phyloP scores from a whole-genome alignment of 1,140 invertebrate genomes.

The Orius insidiosus region DNA sequence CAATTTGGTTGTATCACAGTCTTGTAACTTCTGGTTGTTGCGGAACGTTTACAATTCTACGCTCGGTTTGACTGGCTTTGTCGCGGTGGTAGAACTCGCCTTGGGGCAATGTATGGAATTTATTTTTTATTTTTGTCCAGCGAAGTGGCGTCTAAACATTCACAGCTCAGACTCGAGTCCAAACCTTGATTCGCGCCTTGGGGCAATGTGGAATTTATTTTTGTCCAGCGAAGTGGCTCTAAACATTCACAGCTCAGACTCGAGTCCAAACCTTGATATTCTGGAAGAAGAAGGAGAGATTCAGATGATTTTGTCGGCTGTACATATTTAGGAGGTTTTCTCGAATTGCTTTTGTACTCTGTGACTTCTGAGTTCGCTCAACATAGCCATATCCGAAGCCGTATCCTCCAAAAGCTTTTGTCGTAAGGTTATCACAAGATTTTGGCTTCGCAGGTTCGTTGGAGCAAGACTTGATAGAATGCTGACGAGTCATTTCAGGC shows the following conservation, averaged over 20 bases:
- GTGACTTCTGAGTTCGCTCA: conserved; percentile 17
- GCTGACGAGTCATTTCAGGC: conserved; percentile 18
- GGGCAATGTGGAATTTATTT: conserved; percentile 20
- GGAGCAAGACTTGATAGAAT: conserved; percentile 21
- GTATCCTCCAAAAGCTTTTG: conserved; percentile 63
- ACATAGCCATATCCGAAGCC: conserved; percentile 61
- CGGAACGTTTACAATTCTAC: conserved; percentile 24
- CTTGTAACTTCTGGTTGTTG: conserved; percentile 27
- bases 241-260: conserved; percentile 48
- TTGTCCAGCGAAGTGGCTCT: conserved; percentile 28
- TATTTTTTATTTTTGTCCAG: conserved; percentile 23
- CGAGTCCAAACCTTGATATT: conserved; percentile 35
- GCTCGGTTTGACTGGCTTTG: conserved; percentile 30
- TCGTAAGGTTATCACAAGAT: conserved; percentile 72
- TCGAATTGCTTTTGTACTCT: conserved; percentile 10
- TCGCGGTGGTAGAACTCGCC: conserved; percentile 21
- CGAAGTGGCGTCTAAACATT: conserved; percentile 37
- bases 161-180: conserved; percentile 46
- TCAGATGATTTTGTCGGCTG: conserved; percentile 60
- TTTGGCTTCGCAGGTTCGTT: conserved; percentile 46
- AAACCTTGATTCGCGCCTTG: too few relatives aligned
- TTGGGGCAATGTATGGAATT: conserved; percentile 15
- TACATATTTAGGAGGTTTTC: conserved; percentile 25
- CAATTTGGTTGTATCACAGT: conserved; percentile 23
- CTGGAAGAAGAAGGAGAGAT: conserved; percentile 44